Conservation (phyloP, 2,888 invertebrate species). For the Euzophera pinguis region DNA sequence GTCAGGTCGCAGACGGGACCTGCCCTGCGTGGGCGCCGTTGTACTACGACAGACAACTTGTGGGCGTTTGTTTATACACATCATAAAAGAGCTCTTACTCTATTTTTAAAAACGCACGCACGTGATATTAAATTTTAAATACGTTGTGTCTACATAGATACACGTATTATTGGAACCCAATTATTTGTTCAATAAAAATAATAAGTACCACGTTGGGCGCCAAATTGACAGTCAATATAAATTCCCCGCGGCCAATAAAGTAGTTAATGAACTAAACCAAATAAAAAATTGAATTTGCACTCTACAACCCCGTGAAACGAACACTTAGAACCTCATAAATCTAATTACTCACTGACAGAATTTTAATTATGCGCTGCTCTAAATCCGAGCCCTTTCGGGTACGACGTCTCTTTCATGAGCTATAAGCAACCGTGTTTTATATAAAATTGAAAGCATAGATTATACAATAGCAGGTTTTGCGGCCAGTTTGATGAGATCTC, state of each 20-base stretch:
- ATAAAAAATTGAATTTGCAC: background rate
- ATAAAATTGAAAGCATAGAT: slow-evolving; percentile 18
- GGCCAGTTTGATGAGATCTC: slow-evolving; percentile 18
- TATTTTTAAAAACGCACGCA: background rate
- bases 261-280: slow-evolving; percentile 11
- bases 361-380: slow-evolving; percentile 31
- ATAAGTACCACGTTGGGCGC: slow-evolving; percentile 26
- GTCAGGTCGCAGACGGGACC: slow-evolving; percentile 25
- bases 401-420: slow-evolving; percentile 11
- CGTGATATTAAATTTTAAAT: too few species aligned
- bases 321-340: slow-evolving; percentile 26
- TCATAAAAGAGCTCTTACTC: background rate
- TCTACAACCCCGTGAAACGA: slow-evolving; percentile 16
- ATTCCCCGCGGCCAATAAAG: background rate
- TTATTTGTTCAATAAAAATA: background rate
- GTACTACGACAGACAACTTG: slow-evolving; percentile 19
- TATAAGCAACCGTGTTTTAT: slow-evolving; percentile 14
- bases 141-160: too few species aligned
- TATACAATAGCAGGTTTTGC: slow-evolving; percentile 12
- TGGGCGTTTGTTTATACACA: slow-evolving; percentile 24
- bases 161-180: too few species aligned
- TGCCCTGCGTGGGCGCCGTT: slow-evolving; percentile 33
- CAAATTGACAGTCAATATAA: slow-evolving; percentile 20
- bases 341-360: slow-evolving; percentile 29
- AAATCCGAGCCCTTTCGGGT: slow-evolving; percentile 21